Evolutionary conservation across 2,888 invertebrate species (phyloP).

Genomic region (Anaspis maculata): DNA sequence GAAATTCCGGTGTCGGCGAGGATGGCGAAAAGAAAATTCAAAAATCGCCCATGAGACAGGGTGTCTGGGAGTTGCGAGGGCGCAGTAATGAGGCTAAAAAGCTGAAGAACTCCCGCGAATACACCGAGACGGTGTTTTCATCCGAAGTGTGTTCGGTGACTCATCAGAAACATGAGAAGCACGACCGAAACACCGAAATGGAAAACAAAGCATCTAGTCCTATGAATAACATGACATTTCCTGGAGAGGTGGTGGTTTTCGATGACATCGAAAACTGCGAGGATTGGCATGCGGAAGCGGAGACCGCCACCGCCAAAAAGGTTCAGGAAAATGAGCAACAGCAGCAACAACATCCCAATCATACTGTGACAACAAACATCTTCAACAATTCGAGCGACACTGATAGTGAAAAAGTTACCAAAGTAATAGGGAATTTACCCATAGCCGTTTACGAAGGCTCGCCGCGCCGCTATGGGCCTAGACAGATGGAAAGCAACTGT

Average conservation of each 20-base stretch:
- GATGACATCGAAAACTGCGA: slow-evolving; percentile 74
- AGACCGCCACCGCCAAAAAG: slow-evolving; percentile 22
- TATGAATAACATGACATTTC: slow-evolving; percentile 54
- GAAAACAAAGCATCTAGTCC: slow-evolving; percentile 47
- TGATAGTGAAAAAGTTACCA: slow-evolving; percentile 44
- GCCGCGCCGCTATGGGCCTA: slow-evolving; percentile 75
- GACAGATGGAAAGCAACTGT: slow-evolving; percentile 40
- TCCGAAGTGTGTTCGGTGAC: slow-evolving; percentile 54
- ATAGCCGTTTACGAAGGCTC: slow-evolving; percentile 91
- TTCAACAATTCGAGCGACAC: slow-evolving; percentile 28
- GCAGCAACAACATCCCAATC: slow-evolving; percentile 28
- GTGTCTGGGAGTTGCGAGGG: slow-evolving; percentile 52
- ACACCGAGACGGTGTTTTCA: slow-evolving; percentile 54
- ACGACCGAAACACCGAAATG: slow-evolving; percentile 27
- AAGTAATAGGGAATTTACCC: slow-evolving; percentile 73
- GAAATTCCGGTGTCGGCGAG: slow-evolving; percentile 41
- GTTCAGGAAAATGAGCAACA: no score
- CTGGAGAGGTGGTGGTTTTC: slow-evolving; percentile 76
- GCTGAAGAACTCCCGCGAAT: slow-evolving; percentile 44
- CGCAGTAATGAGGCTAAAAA: slow-evolving; percentile 40
- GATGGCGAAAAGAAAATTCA: slow-evolving; percentile 42
- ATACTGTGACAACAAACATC: slow-evolving; percentile 29
- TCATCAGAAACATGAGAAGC: slow-evolving; percentile 23
- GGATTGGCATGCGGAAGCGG: slow-evolving; percentile 57
- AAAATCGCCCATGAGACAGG: slow-evolving; percentile 47